Conservation (phyloP, 2,113 vertebrate genomes). For the Thinocorus orbignyianus region DNA sequence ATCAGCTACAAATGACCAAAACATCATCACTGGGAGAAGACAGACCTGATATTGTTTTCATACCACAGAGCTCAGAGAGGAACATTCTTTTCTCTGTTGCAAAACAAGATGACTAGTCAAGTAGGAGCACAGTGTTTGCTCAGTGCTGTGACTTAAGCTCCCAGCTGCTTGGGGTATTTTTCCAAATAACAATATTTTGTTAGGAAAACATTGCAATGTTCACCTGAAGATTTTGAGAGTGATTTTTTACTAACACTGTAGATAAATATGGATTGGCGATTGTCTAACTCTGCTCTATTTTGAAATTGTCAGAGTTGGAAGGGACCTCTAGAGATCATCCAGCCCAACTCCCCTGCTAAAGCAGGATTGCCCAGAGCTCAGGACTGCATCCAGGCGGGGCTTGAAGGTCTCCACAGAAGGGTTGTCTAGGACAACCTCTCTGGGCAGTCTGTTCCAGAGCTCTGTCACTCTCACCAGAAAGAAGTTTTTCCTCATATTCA, state of each 20-base stretch:
- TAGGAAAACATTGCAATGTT: neutral
- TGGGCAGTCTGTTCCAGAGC: too few species aligned
- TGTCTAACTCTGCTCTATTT: neutral
- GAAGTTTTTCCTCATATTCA: too few species aligned
- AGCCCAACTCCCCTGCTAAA: too few species aligned
- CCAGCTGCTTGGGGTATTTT: neutral
- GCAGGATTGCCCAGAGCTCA: too few species aligned
- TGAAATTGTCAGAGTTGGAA: too few species aligned
- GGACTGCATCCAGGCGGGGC: too few species aligned
- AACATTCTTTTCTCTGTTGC: neutral
- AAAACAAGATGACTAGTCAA: neutral
- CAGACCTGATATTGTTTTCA: neutral
- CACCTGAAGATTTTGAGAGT: neutral
- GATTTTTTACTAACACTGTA: rapidly evolving
- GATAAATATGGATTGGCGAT: neutral
- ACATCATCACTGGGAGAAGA: neutral
- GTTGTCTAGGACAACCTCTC: too few species aligned
- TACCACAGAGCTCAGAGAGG: neutral
- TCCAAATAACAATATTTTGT: neutral
- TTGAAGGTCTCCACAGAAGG: too few species aligned
- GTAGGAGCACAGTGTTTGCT: neutral
- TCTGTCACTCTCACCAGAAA: too few species aligned
- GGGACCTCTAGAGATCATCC: too few species aligned
- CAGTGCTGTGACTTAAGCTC: neutral
- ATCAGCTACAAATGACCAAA: neutral